Evolutionary conservation across 2,113 vertebrate species (phyloP).

Genomic region (Xenopus tropicalis): UCB_Xtro_10.0 CM004450.2:25979501-25980000

Average conservation of each 20-base stretch:
- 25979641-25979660: too few relatives aligned
- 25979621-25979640: too few relatives aligned
- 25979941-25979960: slow-evolving; percentile 32
- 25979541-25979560: too few relatives aligned
- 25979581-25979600: too few relatives aligned
- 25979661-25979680: too few relatives aligned
- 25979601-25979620: too few relatives aligned
- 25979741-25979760: slow-evolving; percentile 6
- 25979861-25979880: slow-evolving; percentile 3
- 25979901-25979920: not conserved
- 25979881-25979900: not conserved
- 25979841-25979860: not conserved
- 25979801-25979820: slow-evolving; percentile 16
- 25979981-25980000: slow-evolving; percentile 41
- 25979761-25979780: not conserved
- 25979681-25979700: slow-evolving; percentile 1
- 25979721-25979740: slow-evolving; percentile 7
- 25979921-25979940: slow-evolving; percentile 21
- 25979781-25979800: not conserved
- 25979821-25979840: not conserved
- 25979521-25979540: too few relatives aligned
- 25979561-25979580: too few relatives aligned
- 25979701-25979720: slow-evolving; percentile 25
- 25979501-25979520: too few relatives aligned
- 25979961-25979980: slow-evolving; percentile 40